Percentiles rank a stretch among this genome's conserved stretches.
Evolutionary conservation across 2,888 invertebrate genomes (phyloP).

Genomic region (Perizoma flavofasciatum): DNA sequence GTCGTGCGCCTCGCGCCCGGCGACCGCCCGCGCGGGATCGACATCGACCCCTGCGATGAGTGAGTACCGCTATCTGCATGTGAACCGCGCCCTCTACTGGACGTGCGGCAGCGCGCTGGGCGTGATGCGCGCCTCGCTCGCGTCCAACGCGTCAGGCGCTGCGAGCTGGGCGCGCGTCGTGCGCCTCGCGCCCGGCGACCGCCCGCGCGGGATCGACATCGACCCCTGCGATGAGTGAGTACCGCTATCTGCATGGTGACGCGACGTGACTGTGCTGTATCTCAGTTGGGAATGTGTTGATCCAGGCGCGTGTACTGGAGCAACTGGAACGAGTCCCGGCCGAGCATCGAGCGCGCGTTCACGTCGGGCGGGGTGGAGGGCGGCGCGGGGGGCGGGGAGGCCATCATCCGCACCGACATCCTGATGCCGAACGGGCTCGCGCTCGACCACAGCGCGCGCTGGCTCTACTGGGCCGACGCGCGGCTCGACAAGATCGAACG

Average conservation of each 20-base stretch:
- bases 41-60: conserved; percentile 90
- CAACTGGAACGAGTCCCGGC: conserved; percentile 93
- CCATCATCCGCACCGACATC: conserved; percentile 89
- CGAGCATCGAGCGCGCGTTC: conserved; percentile 91
- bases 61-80: conserved; percentile 4
- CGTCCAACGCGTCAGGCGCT: conserved; percentile 25
- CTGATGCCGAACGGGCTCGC: conserved; percentile 94
- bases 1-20: conserved; percentile 86
- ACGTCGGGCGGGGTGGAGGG: conserved; percentile 81
- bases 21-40: conserved; percentile 94
- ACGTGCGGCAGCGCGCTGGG: conserved; percentile 91
- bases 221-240: conserved; percentile 87
- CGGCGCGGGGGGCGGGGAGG: conserved; percentile 75
- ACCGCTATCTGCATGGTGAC: not conserved
- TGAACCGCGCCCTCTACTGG: conserved; percentile 89
- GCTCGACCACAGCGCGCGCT: conserved; percentile 89
- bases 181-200: conserved; percentile 87
- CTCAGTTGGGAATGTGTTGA: not conserved
- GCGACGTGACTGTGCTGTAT: not conserved
- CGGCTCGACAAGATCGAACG: conserved; percentile 93
- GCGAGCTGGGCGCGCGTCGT: conserved; percentile 78
- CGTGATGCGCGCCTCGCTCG: conserved; percentile 52
- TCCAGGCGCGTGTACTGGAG: conserved; percentile 87
- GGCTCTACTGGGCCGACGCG: conserved; percentile 94
- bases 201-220: conserved; percentile 92